Conservation (phyloP, 1,140 invertebrate genomes). For the Aphaenogaster ashmeadi region DNA sequence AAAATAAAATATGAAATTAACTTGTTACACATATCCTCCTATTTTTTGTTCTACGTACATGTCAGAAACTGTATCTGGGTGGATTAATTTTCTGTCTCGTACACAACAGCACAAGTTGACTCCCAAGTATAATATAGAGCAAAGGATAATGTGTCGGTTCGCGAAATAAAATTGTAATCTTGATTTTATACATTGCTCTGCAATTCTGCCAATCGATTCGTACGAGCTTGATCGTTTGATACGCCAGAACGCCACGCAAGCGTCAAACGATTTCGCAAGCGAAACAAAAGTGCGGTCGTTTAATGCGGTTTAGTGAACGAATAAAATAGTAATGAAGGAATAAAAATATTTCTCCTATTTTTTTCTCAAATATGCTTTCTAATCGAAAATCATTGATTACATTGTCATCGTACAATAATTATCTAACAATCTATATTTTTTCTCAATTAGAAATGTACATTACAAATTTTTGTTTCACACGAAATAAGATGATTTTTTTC, state of each 20-base stretch:
- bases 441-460: background rate
- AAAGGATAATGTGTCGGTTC: background rate
- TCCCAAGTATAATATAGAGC: background rate
- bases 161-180: conserved; percentile 10
- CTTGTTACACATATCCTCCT: conserved; percentile 28
- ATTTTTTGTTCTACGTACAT: background rate
- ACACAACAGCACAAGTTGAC: background rate
- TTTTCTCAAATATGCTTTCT: conserved; percentile 10
- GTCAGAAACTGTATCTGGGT: background rate
- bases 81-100: background rate
- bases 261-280: conserved; percentile 40
- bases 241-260: conserved; percentile 20
- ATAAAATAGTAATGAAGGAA: conserved; percentile 4
- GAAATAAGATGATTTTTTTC: background rate
- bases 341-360: conserved; percentile 14
- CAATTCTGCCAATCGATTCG: conserved; percentile 43
- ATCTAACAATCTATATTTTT: background rate
- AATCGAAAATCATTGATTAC: background rate
- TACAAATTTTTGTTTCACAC: background rate
- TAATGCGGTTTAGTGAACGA: conserved; percentile 35
- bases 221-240: conserved; percentile 39
- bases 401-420: background rate
- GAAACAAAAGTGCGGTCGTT: conserved; percentile 24
- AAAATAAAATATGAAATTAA: conserved; percentile 70
- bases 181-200: conserved; percentile 40